Evolutionary conservation across 2,113 vertebrate genomes (phyloP), one percentile per base, ranked within the genome.

Genomic region (Perca flavescens): DNA sequence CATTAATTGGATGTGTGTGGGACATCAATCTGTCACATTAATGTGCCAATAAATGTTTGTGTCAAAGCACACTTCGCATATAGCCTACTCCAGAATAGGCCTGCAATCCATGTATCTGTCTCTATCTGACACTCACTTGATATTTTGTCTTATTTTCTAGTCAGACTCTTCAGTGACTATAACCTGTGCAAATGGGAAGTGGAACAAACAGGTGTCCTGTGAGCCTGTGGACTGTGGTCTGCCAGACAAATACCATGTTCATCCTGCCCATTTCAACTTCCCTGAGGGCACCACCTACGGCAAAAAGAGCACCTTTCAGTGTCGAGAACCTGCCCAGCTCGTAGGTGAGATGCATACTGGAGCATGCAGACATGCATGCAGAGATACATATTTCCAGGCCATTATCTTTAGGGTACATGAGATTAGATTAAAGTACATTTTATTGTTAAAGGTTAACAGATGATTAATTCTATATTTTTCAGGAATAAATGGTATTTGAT

Each of bases 181-280:
- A 90, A 99, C 96, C 11, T 99, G 98, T 71, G 86, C 92, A 0
- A 97, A 99, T 63, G 98, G 98, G 74, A 98, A 99, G 81, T 99
- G 98, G 98, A 99, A 96, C 90, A 97, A 97, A 77, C 97, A 97
- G 90, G 97, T 98, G 43, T 96, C 95, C 0, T 99, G 98, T 0
- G 97, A 99, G 85, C 98, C 98, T 0, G 96, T 99, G 77, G 98
- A 99, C 93, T 99, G 98, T 0, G 97, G 98, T n/a, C 49, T 97
- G 40, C 98, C 98, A 0, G 98, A 99, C 83, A 98, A 98, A 74
- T 97, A 97, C 81, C 98, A 99, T 0, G 96, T 99, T 50, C 96
- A 99, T 14, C 97, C 97, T 0, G 98, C 98, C 70, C 91, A 95
- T 36, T 99, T 99, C 93, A 92, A 94, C 82, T 99, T 98, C 91